Evolutionary conservation across 37 sponge, comb jelly and placozoan genomes (phyloP).

Genomic region (Halichondria panicea): DNA sequence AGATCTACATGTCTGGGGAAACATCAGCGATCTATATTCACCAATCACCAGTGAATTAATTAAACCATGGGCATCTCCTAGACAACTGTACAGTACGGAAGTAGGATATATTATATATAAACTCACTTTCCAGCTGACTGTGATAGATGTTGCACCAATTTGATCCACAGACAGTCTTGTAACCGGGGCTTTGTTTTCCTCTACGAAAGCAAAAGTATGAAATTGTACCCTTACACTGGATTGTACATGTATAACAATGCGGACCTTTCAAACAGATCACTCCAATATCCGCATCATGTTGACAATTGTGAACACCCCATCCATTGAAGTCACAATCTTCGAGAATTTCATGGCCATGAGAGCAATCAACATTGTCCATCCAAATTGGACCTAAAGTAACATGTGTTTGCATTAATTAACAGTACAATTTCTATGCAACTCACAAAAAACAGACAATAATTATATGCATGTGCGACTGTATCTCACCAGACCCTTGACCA

Average conservation of each 20-base stretch:
- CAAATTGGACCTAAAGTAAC: constrained; percentile 26
- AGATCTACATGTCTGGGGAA: too few species aligned
- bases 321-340: constrained; percentile 17
- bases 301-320: constrained; percentile 49
- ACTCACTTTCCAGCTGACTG: constrained; percentile 1
- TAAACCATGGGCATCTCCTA: too few species aligned
- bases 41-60: too few species aligned
- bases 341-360: neutral
- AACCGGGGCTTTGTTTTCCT: neutral
- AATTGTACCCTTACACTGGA: neutral
- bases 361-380: constrained; percentile 35
- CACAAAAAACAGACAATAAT: neutral
- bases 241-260: neutral
- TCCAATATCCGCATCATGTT: constrained; percentile 18
- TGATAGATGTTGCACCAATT: neutral
- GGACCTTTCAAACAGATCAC: constrained; percentile 32
- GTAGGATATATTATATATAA: neutral
- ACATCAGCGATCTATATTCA: too few species aligned
- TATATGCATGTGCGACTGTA: neutral
- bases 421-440: neutral
- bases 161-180: neutral
- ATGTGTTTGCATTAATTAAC: neutral
- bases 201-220: neutral
- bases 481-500: constrained; percentile 11
- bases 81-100: too few species aligned